Percentiles rank a stretch among this genome's conserved stretches.
These are phyloP conservation scores for Drosophila meridionalis DNA, from an alignment of 2,888 invertebrate species.

Conservation along the genomic window DNA sequence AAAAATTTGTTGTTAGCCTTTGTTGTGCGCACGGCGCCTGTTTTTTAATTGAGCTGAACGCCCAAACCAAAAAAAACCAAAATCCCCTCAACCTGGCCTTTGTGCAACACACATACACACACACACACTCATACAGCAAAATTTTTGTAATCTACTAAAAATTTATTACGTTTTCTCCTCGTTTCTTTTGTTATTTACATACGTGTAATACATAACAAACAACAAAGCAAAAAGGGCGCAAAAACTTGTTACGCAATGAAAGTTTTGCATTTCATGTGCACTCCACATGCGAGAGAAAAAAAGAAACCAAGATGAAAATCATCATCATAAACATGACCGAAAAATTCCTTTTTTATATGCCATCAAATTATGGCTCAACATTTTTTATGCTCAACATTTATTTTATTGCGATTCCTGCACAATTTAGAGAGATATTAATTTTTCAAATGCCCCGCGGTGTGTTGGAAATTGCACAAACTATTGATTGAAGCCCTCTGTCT, in stretches of 20 bases:
- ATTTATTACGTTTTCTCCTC: conserved; percentile 65
- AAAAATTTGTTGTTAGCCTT: conserved; percentile 73
- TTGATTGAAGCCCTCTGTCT: conserved; percentile 34
- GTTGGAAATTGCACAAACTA: neutral
- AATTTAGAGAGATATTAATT: conserved; percentile 55
- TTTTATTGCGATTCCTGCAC: conserved; percentile 20
- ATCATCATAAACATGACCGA: conserved; percentile 23
- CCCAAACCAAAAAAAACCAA: neutral
- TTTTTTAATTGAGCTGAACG: conserved; percentile 70
- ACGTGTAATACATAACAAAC: conserved; percentile 39
- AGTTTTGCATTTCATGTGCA: conserved; percentile 45
- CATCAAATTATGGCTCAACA: conserved; percentile 28
- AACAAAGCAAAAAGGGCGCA: conserved; percentile 2
- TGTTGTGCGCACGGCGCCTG: conserved; percentile 54
- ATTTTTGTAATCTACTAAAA: conserved; percentile 70
- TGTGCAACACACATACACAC: conserved; percentile 39
- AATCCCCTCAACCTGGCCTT: conserved; percentile 22
- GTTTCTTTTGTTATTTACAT: conserved; percentile 53
- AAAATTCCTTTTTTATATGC: conserved; percentile 13
- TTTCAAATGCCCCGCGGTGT: conserved; percentile 30
- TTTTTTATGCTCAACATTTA: conserved; percentile 46
- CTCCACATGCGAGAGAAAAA: conserved; percentile 2
- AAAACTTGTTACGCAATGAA: conserved; percentile 43
- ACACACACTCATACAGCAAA: neutral
- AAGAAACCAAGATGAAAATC: conserved; percentile 19